A percentile compares a stretch with the other conserved stretches of the same genome.
These are phyloP conservation scores for Tympanoctomys barrerae DNA, from an alignment of 2,797 vertebrate genomes.

Conservation along the genomic window DNA sequence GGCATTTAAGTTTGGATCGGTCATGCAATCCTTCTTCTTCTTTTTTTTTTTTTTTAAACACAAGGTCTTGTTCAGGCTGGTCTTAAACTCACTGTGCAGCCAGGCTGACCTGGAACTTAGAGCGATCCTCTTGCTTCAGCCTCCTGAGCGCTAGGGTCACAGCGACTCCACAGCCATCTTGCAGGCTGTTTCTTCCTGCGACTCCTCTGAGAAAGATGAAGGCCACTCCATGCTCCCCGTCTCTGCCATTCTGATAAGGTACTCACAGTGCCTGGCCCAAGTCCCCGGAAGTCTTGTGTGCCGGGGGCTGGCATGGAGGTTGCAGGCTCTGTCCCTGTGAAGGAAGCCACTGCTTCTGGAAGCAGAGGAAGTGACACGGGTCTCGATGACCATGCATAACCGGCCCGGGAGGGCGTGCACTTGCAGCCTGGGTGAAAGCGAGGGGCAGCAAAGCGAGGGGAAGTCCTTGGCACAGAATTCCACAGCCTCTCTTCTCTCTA, in stretches of 20 bases:
- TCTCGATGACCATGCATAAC: neutral
- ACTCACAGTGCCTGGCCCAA: neutral
- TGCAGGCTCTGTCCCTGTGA: neutral
- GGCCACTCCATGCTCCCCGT: neutral
- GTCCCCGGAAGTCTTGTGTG: accelerated
- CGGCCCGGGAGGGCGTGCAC: neutral
- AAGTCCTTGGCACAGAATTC: neutral
- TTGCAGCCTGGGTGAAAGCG: neutral
- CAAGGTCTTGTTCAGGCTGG: neutral
- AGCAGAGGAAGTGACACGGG: neutral
- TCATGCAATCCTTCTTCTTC: neutral
- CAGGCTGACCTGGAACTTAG: neutral
- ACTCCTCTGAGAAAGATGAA: neutral
- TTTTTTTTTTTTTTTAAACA: neutral
- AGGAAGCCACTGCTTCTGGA: neutral
- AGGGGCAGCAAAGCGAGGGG: too few species aligned
- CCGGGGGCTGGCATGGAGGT: neutral
- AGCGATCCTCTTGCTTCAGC: neutral
- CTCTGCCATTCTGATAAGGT: neutral
- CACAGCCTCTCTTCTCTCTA: neutral
- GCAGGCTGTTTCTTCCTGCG: neutral
- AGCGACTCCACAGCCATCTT: neutral
- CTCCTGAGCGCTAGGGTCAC: neutral
- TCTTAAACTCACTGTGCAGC: neutral
- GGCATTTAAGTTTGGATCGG: neutral